A percentile compares a stretch with the other conserved stretches of the same genome.
Evolutionary conservation across 1,140 invertebrate species (phyloP).

Genomic region (Bombus superbus): DNA sequence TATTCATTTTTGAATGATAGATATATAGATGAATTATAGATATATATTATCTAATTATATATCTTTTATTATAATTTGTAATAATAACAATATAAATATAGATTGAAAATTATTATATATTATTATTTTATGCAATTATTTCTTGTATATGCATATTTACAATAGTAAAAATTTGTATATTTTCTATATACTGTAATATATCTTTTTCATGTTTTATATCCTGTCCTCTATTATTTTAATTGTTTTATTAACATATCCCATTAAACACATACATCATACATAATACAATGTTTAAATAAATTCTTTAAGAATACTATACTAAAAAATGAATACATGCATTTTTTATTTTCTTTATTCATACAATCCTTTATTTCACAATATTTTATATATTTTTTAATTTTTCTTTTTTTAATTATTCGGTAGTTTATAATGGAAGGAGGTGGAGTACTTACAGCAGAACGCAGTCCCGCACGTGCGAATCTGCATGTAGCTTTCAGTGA

Average conservation of each 20-base stretch:
- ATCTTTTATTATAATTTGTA: no score
- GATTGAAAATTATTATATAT: background rate
- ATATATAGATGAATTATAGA: no score
- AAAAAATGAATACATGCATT: background rate
- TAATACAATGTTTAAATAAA: background rate
- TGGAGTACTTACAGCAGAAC: slow-evolving; percentile 83
- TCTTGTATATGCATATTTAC: background rate
- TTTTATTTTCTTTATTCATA: background rate
- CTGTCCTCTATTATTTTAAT: background rate
- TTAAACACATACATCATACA: background rate
- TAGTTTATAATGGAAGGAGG: slow-evolving; percentile 77
- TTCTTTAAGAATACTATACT: background rate
- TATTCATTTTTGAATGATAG: background rate
- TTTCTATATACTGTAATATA: background rate
- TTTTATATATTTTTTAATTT: background rate
- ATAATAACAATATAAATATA: background rate
- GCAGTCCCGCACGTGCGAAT: slow-evolving; percentile 89
- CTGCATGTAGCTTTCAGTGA: slow-evolving; percentile 95
- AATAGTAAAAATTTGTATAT: slow-evolving; percentile 11
- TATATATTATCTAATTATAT: no score
- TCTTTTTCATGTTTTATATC: background rate
- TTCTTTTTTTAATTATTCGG: slow-evolving; percentile 1
- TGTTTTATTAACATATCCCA: background rate
- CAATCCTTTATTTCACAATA: background rate
- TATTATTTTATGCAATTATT: slow-evolving; percentile 4